Evolutionary conservation across 1,140 invertebrate genomes (phyloP).

Genomic region (Halyomorpha halys): DNA sequence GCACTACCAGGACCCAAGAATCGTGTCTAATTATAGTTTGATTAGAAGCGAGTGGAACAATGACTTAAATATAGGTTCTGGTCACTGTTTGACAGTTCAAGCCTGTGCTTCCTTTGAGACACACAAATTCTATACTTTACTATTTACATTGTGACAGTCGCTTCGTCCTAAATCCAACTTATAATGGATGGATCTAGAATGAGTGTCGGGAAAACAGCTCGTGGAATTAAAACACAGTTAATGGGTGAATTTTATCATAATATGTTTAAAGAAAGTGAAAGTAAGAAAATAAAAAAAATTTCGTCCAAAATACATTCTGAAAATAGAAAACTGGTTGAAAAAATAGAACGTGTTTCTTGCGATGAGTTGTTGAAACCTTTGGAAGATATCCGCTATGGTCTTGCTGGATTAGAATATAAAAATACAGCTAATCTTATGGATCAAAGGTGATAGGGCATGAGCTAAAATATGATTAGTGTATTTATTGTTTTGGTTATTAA

Average conservation of each 20-base stretch:
- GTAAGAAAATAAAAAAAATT: not conserved
- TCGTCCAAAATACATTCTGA: not conserved
- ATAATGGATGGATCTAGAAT: not conserved
- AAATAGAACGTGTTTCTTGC: conserved; percentile 3
- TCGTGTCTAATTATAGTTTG: conserved; percentile 12
- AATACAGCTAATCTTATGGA: conserved; percentile 11
- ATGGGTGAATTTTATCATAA: conserved; percentile 24
- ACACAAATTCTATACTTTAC: too few species aligned
- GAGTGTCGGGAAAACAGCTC: conserved; percentile 8
- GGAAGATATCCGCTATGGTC: conserved; percentile 17
- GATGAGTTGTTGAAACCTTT: conserved; percentile 20
- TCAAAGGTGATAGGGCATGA: conserved; percentile 1
- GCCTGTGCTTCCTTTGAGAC: too few species aligned
- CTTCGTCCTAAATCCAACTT: too few species aligned
- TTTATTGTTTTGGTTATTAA: too few species aligned
- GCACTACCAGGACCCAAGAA: conserved; percentile 13
- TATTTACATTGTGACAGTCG: too few species aligned
- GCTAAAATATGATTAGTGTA: too few species aligned
- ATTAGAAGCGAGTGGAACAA: not conserved
- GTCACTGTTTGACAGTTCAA: too few species aligned
- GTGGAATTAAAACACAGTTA: conserved; percentile 24
- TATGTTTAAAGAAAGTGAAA: conserved; percentile 19
- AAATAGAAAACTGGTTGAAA: not conserved
- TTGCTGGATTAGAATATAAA: conserved; percentile 19
- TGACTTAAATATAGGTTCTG: conserved; percentile 5